Evolutionary conservation across 2,888 invertebrate genomes (phyloP).

Genomic region (Agapetus fuscipes): DNA sequence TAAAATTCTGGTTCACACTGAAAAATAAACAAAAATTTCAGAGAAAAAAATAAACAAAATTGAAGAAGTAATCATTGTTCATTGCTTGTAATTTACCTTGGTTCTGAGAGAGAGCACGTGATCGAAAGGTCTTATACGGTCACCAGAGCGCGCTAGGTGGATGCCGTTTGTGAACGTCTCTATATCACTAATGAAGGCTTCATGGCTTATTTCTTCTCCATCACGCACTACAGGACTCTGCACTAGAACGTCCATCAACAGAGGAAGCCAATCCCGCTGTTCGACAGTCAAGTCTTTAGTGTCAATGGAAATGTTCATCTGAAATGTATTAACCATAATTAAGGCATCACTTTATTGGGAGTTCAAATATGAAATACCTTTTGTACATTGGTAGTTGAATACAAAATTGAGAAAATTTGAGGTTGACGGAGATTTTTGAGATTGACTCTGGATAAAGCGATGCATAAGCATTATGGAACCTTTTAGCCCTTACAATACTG

Average conservation of each 20-base stretch:
- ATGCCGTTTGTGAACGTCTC: conserved; percentile 64
- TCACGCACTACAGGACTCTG: conserved; percentile 63
- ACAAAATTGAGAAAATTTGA: no score
- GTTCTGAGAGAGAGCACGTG: conserved; percentile 55
- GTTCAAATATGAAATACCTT: no score
- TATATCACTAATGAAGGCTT: conserved; percentile 68
- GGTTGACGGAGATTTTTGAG: no score
- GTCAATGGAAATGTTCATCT: conserved; percentile 46
- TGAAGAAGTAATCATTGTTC: background rate
- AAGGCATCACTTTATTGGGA: background rate
- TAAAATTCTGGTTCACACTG: conserved; percentile 72
- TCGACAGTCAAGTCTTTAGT: conserved; percentile 49
- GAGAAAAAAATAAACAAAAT: conserved; percentile 2
- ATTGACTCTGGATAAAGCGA: no score
- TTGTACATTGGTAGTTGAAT: no score
- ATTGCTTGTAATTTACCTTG: conserved; percentile 42
- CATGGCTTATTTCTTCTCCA: conserved; percentile 48
- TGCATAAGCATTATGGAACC: no score
- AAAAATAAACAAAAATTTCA: conserved; percentile 11
- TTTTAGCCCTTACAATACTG: no score
- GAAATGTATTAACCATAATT: background rate
- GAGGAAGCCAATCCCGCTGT: conserved; percentile 61
- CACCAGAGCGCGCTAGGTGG: conserved; percentile 53
- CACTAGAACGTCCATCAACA: conserved; percentile 63
- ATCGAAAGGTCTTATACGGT: conserved; percentile 43